phyloP scores from a whole-genome alignment of 2,797 vertebrate species.

The Alauda arvensis region DNA sequence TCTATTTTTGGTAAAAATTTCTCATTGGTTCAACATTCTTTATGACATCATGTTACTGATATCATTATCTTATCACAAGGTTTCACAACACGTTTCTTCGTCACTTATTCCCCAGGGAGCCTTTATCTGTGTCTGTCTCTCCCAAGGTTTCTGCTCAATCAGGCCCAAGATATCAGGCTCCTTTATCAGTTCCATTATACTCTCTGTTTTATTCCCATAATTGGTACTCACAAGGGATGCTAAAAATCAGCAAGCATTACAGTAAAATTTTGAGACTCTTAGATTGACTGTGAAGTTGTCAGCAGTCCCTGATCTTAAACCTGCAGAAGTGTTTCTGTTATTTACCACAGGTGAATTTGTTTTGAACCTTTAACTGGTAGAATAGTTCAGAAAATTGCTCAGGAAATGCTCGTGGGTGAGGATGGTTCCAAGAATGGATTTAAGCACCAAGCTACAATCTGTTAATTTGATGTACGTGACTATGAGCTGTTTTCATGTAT shows the following conservation, averaged over 20 bases:
- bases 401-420: not conserved
- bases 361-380: not conserved
- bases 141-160: not conserved
- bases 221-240: not conserved
- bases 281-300: not conserved
- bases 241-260: not conserved
- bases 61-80: not conserved
- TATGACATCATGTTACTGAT: not conserved
- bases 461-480: not conserved
- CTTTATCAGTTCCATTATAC: not conserved
- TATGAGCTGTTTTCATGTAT: not conserved
- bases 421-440: not conserved
- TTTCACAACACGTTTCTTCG: not conserved
- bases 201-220: not conserved
- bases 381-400: not conserved
- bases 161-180: not conserved
- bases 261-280: not conserved
- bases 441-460: not conserved
- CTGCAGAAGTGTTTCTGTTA: not conserved
- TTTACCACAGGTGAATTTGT: not conserved
- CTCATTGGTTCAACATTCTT: not conserved
- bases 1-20: not conserved
- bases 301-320: not conserved
- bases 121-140: not conserved
- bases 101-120: not conserved